A percentile compares a stretch with the other conserved stretches of the same genome.
phyloP scores from a whole-genome alignment of 2,113 vertebrate species.

The Calyptomena viridis region DNA sequence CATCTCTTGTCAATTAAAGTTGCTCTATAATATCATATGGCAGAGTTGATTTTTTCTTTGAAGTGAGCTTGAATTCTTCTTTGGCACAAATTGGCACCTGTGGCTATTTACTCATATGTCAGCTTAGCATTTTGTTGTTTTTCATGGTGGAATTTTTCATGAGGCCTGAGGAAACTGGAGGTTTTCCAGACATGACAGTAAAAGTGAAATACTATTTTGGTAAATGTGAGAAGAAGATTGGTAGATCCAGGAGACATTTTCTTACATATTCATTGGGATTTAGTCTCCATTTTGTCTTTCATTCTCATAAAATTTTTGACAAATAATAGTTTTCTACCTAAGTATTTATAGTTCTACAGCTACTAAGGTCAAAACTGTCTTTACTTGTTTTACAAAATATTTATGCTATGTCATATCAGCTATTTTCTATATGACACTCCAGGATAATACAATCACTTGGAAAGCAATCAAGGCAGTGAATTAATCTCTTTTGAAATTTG shows the following conservation, averaged over 20 bases:
- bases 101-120: slow-evolving; percentile 35
- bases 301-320: background rate
- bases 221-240: background rate
- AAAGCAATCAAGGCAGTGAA: background rate
- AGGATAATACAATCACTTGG: background rate
- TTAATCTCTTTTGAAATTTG: background rate
- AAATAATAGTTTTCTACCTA: background rate
- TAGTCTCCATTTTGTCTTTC: background rate
- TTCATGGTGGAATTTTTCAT: background rate
- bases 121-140: background rate
- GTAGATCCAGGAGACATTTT: background rate
- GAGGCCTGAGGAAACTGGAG: background rate
- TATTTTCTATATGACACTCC: background rate
- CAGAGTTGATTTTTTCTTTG: slow-evolving; percentile 8
- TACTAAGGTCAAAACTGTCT: background rate
- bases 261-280: background rate
- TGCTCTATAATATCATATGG: background rate
- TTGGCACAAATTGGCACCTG: background rate
- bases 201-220: background rate
- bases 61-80: slow-evolving; percentile 9
- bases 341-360: background rate
- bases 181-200: slow-evolving; percentile 8
- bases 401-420: background rate
- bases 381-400: background rate
- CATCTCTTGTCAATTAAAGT: background rate